These are phyloP conservation scores for Oxygymnocypris stewartii DNA, from an alignment of 2,113 vertebrate species.

Conservation along the genomic window DNA sequence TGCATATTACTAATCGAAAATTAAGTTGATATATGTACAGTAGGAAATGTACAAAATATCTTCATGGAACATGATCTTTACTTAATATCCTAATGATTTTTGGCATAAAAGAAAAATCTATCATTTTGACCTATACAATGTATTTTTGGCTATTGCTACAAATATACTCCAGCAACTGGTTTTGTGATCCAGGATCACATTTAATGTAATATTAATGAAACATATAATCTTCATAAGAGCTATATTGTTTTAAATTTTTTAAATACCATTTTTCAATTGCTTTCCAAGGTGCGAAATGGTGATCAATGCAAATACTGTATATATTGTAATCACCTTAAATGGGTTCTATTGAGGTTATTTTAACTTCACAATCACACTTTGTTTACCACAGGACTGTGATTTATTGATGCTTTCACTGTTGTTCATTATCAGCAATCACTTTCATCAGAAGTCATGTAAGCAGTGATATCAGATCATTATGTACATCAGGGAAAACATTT, in stretches of 20 bases:
- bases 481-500: neutral
- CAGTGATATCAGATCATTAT: constrained; percentile 9
- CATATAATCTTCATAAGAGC: no score
- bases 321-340: constrained; percentile 1
- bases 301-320: neutral
- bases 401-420: neutral
- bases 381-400: neutral
- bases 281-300: neutral
- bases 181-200: neutral
- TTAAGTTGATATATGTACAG: no score
- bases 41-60: no score
- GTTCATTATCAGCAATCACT: constrained; percentile 21
- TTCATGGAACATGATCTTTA: no score
- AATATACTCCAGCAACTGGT: no score
- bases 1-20: no score
- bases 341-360: neutral
- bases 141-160: no score
- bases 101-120: no score
- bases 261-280: no score
- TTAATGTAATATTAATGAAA: neutral
- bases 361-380: neutral
- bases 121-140: no score
- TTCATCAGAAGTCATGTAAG: constrained; percentile 14
- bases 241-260: neutral
- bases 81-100: no score